Percentiles rank a stretch among this genome's conserved stretches.
These are phyloP conservation scores for Chondrosia reniformis DNA, from an alignment of 37 sponge, comb jelly and placozoan genomes.

Conservation along the genomic window DNA sequence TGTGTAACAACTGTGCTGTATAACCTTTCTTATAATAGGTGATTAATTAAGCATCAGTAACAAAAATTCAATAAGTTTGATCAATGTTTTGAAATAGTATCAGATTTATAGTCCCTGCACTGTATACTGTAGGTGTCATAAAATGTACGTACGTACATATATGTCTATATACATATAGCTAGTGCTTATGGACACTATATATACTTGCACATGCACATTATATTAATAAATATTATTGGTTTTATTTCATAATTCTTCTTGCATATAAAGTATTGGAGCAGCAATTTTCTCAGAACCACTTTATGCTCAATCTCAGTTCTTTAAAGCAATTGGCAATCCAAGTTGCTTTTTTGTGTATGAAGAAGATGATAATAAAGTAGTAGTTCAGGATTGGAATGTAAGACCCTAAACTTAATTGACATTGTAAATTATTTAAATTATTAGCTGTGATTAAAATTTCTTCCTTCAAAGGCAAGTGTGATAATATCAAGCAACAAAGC, in stretches of 20 bases:
- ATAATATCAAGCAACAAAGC: conserved; percentile 9
- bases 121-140: too few species aligned
- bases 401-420: too few species aligned
- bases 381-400: not conserved
- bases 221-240: too few species aligned
- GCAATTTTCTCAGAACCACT: conserved; percentile 17
- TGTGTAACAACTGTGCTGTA: not conserved
- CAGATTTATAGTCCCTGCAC: not conserved
- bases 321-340: not conserved
- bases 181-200: not conserved
- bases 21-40: not conserved
- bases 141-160: too few species aligned
- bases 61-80: too few species aligned
- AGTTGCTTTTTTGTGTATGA: conserved; percentile 7
- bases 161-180: not conserved
- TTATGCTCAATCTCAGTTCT: not conserved
- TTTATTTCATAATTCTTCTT: too few species aligned
- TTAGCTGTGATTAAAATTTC: too few species aligned
- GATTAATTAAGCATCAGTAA: too few species aligned
- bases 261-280: conserved; percentile 12
- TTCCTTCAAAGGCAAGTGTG: too few species aligned
- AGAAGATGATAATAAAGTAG: not conserved
- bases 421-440: too few species aligned
- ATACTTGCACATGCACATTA: too few species aligned
- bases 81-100: too few species aligned